Base-by-base conservation (phyloP, 37 sponge, comb jelly and placozoan genomes). In the Agelas oroides region DNA sequence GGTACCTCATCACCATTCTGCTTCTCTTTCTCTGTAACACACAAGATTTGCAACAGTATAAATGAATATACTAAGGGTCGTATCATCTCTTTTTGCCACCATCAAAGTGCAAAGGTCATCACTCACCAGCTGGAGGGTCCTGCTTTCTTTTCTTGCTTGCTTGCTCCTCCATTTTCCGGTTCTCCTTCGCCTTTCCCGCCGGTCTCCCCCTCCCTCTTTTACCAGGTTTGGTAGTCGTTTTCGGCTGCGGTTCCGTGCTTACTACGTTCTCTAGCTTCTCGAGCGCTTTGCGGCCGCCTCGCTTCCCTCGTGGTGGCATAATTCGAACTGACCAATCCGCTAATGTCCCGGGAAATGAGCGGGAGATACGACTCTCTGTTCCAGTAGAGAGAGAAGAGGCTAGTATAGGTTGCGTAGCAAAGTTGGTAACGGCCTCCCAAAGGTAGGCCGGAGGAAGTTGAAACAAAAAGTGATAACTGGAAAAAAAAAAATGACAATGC, bases 81-180 rank as follows among this genome's bases (percentile, higher is more conserved):
- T n/a, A n/a, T n/a, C n/a, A n/a, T n/a, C n/a, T n/a, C n/a, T n/a
- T n/a, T n/a, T 46, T 12, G 46, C 46, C 8, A 46, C 46, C 46
- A 46, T 46, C 8, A 46, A 3, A 46, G 46, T 46, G 46, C 46
- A 46, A 46, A 46, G 46, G 46, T 61, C 46, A n/a, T n/a, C n/a
- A 46, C 46, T 12, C 46, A 19, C 69, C 35, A 67, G 56, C 69
- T 78, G 20, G 25, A 46, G 79, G 30, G 30, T 63, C 65, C 19
- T 5, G 31, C 34, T 65, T 79, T 66, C 80, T 79, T 69, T 79
- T 77, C 46, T 63, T 64, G 31, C 15, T 39, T 0, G 56, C 57
- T 1, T 18, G 54, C 27, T 53, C 69, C n/a, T 53, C 69, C 69
- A 53, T 67, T 8, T 67, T 79, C 79, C n/a, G n/a, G 8, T 46